Evolutionary conservation across 2,113 vertebrate genomes (phyloP).

Genomic region (Rhinogobius similis): DNA sequence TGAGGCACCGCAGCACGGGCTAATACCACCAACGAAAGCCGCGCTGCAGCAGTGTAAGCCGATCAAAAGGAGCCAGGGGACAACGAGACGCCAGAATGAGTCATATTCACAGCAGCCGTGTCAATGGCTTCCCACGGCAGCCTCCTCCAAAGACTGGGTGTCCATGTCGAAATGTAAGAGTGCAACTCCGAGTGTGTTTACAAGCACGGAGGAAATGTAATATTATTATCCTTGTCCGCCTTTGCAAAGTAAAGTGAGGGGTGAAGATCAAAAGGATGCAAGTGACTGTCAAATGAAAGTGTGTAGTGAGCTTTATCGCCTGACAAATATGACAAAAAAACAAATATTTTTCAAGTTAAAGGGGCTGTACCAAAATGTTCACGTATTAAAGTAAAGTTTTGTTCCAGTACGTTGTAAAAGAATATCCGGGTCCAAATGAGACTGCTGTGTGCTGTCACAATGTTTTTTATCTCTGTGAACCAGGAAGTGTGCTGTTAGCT

Average conservation of each 20-base stretch:
- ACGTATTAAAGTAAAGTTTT: too few species aligned
- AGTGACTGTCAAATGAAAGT: neutral
- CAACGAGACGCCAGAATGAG: neutral
- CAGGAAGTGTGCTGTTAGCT: too few species aligned
- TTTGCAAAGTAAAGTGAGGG: neutral
- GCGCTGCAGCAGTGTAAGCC: slow-evolving; percentile 1
- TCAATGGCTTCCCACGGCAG: slow-evolving; percentile 6
- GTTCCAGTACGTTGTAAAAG: too few species aligned
- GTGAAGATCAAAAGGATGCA: neutral
- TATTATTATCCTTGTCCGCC: neutral
- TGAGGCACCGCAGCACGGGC: slow-evolving; percentile 7
- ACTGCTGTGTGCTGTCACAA: too few species aligned
- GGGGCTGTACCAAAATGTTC: too few species aligned
- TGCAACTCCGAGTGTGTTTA: neutral
- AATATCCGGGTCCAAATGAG: too few species aligned
- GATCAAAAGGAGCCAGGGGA: slow-evolving; percentile 14
- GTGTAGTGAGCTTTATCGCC: too few species aligned
- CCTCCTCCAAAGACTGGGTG: neutral
- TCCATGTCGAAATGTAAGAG: slow-evolving; percentile 26
- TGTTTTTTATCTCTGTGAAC: too few species aligned
- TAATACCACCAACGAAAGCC: slow-evolving; percentile 9
- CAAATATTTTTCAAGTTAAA: too few species aligned
- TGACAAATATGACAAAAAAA: too few species aligned
- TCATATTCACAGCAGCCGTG: slow-evolving; percentile 19
- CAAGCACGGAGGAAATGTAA: neutral